Evolutionary conservation across 2,888 invertebrate genomes (phyloP), one percentile per base, ranked within the genome.

Genomic region (Choreutis nemorana): DNA sequence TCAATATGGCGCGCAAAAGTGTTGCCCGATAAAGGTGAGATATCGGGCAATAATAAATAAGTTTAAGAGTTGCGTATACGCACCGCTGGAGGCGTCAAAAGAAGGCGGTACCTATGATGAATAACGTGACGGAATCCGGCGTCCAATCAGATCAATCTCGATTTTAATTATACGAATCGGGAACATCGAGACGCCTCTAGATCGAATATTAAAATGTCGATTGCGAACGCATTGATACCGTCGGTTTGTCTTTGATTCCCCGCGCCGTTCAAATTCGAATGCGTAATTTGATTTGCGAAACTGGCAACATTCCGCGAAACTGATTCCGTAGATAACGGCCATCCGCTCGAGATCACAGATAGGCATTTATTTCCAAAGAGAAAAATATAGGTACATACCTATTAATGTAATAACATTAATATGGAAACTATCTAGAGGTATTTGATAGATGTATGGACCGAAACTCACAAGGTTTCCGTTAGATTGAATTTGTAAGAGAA

Each of bases 121-220:
- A 62, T 61, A 64, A 71, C 72, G 72, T 72, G 71, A 72, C 68
- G 71, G 70, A 67, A 71, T 71, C 68, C 66, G 59, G 50, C 61
- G 50, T 52, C 68, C 72, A 72, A 73, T 73, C 72, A 58, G 48
- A 71, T 65, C 62, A 60, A 73, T 75, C 71, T 71, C 68, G 59
- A 67, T 72, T 72, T 72, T 73, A 75, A 75, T 75, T 75, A 75
- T 73, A 72, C 70, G 68, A 73, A 71, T 72, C 70, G 68, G 63
- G 61, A 64, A 68, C 70, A 68, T 68, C 68, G 60, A 57, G 54
- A 57, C 65, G 59, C 51, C 55, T 63, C 57, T 62, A 73, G 68
- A 67, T 73, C 70, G 72, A 73, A 73, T 77, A 68, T 73, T 75
- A 77, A 73, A 71, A 75, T 65, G 62, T 64, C 59, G 75, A 72